Evolutionary conservation across 2,888 invertebrate species (phyloP).

Genomic region (Scelioninae gen. 2): DNA sequence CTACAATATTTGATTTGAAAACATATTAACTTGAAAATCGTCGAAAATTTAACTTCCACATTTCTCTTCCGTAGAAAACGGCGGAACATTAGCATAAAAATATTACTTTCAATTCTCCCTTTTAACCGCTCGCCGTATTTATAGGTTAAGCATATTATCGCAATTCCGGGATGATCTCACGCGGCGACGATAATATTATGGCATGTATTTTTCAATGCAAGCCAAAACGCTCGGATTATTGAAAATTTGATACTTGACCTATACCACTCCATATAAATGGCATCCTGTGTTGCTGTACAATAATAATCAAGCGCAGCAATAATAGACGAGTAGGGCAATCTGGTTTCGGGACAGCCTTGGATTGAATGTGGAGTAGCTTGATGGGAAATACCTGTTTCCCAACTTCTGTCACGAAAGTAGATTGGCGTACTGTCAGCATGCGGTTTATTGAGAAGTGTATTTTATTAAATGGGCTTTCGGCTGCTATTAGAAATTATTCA

Average conservation of each 20-base stretch:
- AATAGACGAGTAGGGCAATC: constrained; percentile 57
- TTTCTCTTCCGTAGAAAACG: no score
- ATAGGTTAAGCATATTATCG: constrained; percentile 20
- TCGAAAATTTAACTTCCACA: no score
- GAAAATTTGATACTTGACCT: constrained; percentile 52
- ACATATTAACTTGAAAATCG: no score
- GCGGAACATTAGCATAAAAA: no score
- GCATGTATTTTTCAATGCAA: constrained; percentile 38
- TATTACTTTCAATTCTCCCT: no score
- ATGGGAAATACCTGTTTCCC: constrained; percentile 73
- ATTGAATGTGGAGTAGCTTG: constrained; percentile 64
- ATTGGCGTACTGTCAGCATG: constrained; percentile 67
- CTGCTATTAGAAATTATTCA: constrained; percentile 62
- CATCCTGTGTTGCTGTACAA: constrained; percentile 52
- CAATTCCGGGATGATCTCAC: constrained; percentile 14
- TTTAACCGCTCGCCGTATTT: no score
- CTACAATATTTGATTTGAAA: no score
- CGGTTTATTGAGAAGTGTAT: constrained; percentile 61
- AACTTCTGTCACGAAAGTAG: constrained; percentile 70
- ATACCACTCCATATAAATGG: constrained; percentile 50
- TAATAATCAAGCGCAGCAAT: constrained; percentile 60
- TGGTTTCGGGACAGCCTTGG: constrained; percentile 50
- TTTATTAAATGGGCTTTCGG: constrained; percentile 69
- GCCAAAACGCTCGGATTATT: constrained; percentile 45
- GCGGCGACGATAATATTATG: constrained; percentile 34